These are phyloP conservation scores for Drosophila putrida DNA, from an alignment of 2,888 invertebrate genomes.

Conservation along the genomic window DNA sequence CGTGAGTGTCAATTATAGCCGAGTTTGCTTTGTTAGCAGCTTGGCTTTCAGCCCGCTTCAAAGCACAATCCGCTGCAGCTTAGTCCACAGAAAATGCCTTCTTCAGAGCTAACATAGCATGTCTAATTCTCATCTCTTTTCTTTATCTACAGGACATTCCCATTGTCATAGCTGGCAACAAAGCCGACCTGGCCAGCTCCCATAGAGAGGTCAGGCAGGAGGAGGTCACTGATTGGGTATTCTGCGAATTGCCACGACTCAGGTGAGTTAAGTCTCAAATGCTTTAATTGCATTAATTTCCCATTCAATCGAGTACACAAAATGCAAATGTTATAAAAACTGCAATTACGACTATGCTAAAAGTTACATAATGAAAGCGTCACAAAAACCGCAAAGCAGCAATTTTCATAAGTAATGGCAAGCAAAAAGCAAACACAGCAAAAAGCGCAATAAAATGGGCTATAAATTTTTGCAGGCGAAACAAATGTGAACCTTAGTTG, in stretches of 20 bases:
- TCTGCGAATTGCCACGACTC: constrained; percentile 90
- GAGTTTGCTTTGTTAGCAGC: constrained; percentile 43
- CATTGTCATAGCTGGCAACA: constrained; percentile 94
- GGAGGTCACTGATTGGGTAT: constrained; percentile 93
- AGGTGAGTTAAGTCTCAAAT: constrained; percentile 85
- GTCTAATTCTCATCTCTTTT: constrained; percentile 43
- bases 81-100: constrained; percentile 6
- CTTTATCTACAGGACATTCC: constrained; percentile 89
- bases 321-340: constrained; percentile 36
- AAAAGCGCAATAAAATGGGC: constrained; percentile 54
- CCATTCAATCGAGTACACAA: constrained; percentile 16
- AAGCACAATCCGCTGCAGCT: constrained; percentile 1
- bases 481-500: constrained; percentile 31
- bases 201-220: constrained; percentile 91
- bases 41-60: constrained; percentile 23
- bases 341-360: constrained; percentile 60
- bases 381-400: constrained; percentile 42
- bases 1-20: constrained; percentile 60
- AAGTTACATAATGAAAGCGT: constrained; percentile 33
- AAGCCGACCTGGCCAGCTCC: constrained; percentile 91
- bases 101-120: constrained; percentile 13
- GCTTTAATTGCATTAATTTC: constrained; percentile 50
- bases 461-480: constrained; percentile 53
- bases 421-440: constrained; percentile 29
- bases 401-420: constrained; percentile 56